These are phyloP conservation scores for Malacoctenus gilli DNA, from an alignment of 2,797 vertebrate genomes.

Conservation along the genomic window DNA sequence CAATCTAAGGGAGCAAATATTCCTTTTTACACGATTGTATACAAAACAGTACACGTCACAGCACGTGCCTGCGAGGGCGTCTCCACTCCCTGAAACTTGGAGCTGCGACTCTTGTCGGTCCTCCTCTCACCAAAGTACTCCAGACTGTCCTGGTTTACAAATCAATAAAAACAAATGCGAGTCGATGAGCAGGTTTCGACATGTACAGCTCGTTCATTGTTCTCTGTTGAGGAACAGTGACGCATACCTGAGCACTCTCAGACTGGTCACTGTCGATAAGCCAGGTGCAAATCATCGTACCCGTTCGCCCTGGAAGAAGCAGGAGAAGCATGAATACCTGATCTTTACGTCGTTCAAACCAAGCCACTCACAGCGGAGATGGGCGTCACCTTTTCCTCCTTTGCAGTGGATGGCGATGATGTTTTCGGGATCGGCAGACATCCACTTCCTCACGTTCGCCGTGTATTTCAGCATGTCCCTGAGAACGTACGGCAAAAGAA, in stretches of 20 bases:
- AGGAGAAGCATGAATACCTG: not conserved
- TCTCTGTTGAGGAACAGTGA: not conserved
- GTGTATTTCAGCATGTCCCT: constrained; percentile 94
- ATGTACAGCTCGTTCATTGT: not conserved
- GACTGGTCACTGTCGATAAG: constrained; percentile 91
- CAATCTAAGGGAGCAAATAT: no score
- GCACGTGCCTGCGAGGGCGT: constrained; percentile 93
- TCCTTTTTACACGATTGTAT: no score
- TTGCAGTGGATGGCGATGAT: constrained; percentile 93
- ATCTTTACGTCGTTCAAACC: not conserved
- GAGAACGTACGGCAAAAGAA: constrained; percentile 6
- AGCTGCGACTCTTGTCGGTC: constrained; percentile 90
- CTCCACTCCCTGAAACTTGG: constrained; percentile 96
- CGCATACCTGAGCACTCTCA: constrained; percentile 90
- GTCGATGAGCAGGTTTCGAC: not conserved
- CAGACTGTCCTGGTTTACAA: constrained; percentile 85
- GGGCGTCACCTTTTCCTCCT: constrained; percentile 91
- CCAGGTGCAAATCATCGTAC: constrained; percentile 92
- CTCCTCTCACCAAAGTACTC: constrained; percentile 93
- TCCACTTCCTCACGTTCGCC: constrained; percentile 87
- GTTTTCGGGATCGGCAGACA: constrained; percentile 86
- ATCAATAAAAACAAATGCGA: not conserved
- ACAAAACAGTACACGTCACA: no score
- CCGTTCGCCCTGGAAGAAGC: constrained; percentile 88
- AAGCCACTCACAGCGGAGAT: not conserved